Base-by-base conservation (phyloP, 92 coral and sea anemone genomes). In the Parazoanthus darwini region DNA sequence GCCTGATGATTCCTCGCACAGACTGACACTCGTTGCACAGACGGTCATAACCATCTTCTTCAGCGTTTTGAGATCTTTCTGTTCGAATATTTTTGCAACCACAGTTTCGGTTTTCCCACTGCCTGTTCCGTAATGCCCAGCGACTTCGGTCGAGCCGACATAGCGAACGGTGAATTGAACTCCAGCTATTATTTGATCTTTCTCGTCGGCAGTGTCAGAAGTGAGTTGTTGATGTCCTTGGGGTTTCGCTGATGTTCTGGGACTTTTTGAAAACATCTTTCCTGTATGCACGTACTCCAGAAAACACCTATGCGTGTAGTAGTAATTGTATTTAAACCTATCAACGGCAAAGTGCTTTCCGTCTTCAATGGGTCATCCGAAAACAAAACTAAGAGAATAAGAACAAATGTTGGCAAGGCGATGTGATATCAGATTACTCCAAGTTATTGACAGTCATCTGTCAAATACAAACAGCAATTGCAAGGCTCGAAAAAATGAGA, bases 101-200 rank as follows among this genome's bases (percentile, higher is more conserved):
- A 98, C 97, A 11, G 90, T 90, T 79, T 95, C 95, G 14, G 99
- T 97, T 79, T 93, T 94, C 18, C 97, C 98, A 80, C 95, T 95
- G 50, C 99, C 99, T 13, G 95, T 95, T 15, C 98, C 98, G 9
- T 86, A 59, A 18, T 78, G 85, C 42, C 90, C 91, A 23, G 94
- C 91, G 3, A 97, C 98, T 63, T 94, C 98, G 38, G 90, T 88
- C 3, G 97, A 91, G 3, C 99, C 98, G 71, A 95, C 88, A 77
- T 94, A 97, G 50, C 94, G 98, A 6, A 95, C 97, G 43, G 38
- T 23, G 82, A 67, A 95, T 63, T 94, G 94, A 13, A 90, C 92
- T 10, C 99, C 99, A 18, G 97, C 99, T 20, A 97, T 84, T 0
- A 93, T 86, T 37, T 89, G 93, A 75, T 97, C 99, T 73, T 97